A percentile compares a stretch with the other conserved stretches of the same genome.
Evolutionary conservation across 1,140 invertebrate genomes (phyloP).

Genomic region (Drosophila micromelanica): DNA sequence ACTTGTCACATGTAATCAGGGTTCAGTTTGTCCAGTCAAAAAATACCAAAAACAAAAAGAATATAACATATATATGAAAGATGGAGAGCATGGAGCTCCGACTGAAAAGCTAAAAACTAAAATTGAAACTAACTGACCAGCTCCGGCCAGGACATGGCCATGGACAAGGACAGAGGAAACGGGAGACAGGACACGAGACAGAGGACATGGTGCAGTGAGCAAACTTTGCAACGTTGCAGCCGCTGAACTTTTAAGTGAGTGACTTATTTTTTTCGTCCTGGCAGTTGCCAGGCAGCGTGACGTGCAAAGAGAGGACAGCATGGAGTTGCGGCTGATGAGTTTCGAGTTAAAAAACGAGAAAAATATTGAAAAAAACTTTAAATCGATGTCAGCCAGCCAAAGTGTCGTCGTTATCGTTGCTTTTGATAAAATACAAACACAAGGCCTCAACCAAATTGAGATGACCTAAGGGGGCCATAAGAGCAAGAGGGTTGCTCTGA

Average conservation of each 20-base stretch:
- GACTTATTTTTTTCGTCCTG: slow-evolving; percentile 70
- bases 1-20: slow-evolving; percentile 82
- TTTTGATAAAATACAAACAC: slow-evolving; percentile 63
- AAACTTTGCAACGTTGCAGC: slow-evolving; percentile 77
- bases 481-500: slow-evolving; percentile 20
- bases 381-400: slow-evolving; percentile 65
- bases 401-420: slow-evolving; percentile 61
- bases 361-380: slow-evolving; percentile 41
- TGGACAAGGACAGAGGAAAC: slow-evolving; percentile 8
- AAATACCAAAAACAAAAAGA: slow-evolving; percentile 1
- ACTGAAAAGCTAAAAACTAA: slow-evolving; percentile 73
- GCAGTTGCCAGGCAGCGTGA: slow-evolving; percentile 34
- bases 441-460: slow-evolving; percentile 62
- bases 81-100: slow-evolving; percentile 1
- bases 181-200: background rate
- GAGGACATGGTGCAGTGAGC: slow-evolving; percentile 46
- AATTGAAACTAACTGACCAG: slow-evolving; percentile 82
- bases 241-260: slow-evolving; percentile 79
- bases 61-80: slow-evolving; percentile 1
- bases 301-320: background rate
- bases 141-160: slow-evolving; percentile 42
- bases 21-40: slow-evolving; percentile 49
- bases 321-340: slow-evolving; percentile 2
- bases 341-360: slow-evolving; percentile 21
- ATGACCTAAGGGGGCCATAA: slow-evolving; percentile 19